Percentiles rank a stretch among this genome's conserved stretches.
Evolutionary conservation across 2,888 invertebrate species (phyloP).

Genomic region (Drosophila pseudotakahashii): DNA sequence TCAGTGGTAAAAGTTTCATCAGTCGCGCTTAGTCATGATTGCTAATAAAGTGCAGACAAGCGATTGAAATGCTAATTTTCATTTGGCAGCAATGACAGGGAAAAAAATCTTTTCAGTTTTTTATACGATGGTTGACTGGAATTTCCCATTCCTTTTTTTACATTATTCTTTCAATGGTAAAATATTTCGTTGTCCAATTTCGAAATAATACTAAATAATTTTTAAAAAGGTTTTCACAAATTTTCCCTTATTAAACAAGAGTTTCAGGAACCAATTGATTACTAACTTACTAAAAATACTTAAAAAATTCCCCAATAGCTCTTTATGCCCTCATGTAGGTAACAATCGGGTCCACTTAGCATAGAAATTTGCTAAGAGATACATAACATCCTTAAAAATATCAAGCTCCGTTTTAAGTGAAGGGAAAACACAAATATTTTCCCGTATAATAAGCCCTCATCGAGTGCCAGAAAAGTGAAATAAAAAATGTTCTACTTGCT

Average conservation of each 20-base stretch:
- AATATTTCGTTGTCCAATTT: too few species aligned
- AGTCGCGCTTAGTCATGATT: constrained; percentile 58
- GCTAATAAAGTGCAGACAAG: constrained; percentile 58
- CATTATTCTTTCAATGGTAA: neutral
- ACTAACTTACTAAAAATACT: neutral
- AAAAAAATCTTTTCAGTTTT: constrained; percentile 40
- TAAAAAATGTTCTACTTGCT: constrained; percentile 45
- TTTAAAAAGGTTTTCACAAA: too few species aligned
- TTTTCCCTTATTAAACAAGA: too few species aligned
- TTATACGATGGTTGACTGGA: constrained; percentile 14
- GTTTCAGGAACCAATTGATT: neutral
- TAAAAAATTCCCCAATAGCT: too few species aligned
- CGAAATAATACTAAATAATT: too few species aligned
- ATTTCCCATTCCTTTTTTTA: neutral
- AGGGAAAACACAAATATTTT: constrained; percentile 10
- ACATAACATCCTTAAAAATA: neutral
- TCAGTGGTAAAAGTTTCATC: constrained; percentile 46
- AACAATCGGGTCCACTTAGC: too few species aligned
- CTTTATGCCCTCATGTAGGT: too few species aligned
- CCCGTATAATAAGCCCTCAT: constrained; percentile 13
- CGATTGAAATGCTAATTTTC: constrained; percentile 56
- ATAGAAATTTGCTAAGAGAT: neutral
- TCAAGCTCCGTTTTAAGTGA: neutral
- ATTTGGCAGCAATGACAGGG: constrained; percentile 54
- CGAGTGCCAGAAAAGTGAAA: constrained; percentile 29